Evolutionary conservation across 92 coral and sea anemone species (phyloP).

Genomic region (Scolanthus callimorphus): DNA sequence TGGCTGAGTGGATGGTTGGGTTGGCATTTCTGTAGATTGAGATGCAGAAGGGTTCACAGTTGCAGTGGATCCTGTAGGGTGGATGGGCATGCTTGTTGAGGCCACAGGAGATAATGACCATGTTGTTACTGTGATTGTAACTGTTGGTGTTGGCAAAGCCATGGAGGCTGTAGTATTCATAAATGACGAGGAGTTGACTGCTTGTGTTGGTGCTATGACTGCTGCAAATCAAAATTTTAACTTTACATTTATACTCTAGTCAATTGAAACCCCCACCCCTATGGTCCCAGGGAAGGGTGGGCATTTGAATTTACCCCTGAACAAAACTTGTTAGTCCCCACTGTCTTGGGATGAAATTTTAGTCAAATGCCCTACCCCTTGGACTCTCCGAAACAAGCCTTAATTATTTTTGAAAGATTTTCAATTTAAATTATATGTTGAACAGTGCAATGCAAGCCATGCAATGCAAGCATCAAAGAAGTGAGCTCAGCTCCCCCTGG

Average conservation of each 20-base stretch:
- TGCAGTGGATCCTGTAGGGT: neutral
- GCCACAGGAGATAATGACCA: neutral
- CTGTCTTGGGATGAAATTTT: too few species aligned
- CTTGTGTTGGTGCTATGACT: neutral
- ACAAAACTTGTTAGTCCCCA: too few species aligned
- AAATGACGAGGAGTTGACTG: neutral
- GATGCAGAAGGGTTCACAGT: neutral
- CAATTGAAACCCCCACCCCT: too few species aligned
- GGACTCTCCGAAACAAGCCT: too few species aligned
- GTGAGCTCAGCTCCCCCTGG: too few species aligned
- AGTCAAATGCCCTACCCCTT: too few species aligned
- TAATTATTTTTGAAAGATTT: too few species aligned
- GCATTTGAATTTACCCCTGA: too few species aligned
- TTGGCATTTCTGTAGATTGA: neutral
- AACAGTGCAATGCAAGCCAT: too few species aligned
- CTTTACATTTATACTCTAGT: neutral
- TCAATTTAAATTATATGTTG: too few species aligned
- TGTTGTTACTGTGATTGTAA: neutral
- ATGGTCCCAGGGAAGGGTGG: too few species aligned
- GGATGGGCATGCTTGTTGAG: neutral
- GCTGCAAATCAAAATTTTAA: neutral
- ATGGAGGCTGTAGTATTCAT: neutral
- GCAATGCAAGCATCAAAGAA: too few species aligned
- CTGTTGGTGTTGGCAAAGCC: neutral
- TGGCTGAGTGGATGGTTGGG: constrained; percentile 8